These are phyloP conservation scores for Regulus satrapa DNA, from an alignment of 2,113 vertebrate species.

Conservation along the genomic window DNA sequence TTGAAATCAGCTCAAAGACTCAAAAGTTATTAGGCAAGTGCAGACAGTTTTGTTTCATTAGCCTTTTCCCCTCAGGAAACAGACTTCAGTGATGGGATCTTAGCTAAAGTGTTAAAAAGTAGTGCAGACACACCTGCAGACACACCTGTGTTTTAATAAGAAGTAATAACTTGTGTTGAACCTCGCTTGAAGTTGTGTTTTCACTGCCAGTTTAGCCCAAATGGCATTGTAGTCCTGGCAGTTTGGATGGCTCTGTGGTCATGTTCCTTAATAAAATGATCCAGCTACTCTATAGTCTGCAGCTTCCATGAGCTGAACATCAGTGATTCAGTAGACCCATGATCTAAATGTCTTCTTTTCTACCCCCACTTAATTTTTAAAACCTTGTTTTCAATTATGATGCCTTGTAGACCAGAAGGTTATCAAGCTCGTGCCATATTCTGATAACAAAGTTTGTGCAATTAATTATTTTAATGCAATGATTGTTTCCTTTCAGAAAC, in stretches of 20 bases:
- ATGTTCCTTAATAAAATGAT: not conserved
- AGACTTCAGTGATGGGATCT: not conserved
- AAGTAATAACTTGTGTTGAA: not conserved
- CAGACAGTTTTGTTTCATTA: not conserved
- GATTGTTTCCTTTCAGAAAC: not conserved
- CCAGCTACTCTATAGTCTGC: not conserved
- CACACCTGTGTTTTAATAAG: not conserved
- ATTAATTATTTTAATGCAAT: not conserved
- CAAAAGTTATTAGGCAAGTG: not conserved
- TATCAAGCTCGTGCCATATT: not conserved
- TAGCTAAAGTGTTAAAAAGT: not conserved
- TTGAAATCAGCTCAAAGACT: not conserved
- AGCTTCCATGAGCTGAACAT: not conserved
- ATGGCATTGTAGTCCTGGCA: not conserved
- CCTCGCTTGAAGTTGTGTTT: not conserved
- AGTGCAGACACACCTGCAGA: not conserved
- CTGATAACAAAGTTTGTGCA: not conserved
- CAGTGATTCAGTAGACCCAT: not conserved
- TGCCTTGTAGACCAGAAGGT: not conserved
- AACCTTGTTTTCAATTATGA: not conserved
- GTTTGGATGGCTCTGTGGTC: not conserved
- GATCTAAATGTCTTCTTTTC: not conserved
- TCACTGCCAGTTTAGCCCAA: not conserved
- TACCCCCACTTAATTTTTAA: not conserved
- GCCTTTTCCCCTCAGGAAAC: not conserved